Evolutionary conservation across 2,797 vertebrate genomes (phyloP), one percentile per base, ranked within the genome.

Genomic region (Onychomys leucogaster): DNA sequence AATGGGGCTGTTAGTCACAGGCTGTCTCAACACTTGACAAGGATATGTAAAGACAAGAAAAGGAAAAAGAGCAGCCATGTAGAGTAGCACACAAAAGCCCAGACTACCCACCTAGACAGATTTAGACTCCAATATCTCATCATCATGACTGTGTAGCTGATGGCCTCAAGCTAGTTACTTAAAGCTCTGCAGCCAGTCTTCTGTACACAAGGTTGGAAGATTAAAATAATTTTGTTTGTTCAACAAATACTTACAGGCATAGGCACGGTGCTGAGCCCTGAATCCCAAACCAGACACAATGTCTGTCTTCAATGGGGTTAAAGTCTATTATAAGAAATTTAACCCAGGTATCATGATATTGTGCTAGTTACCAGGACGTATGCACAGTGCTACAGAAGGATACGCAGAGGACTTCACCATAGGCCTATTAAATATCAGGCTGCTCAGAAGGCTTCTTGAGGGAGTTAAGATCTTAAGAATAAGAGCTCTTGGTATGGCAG

Each of bases 91-190:
- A 46, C 67, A 76, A 89, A 84, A 55, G 59, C 34, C 59, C 37
- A 86, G 34, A 90, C 61, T 96, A 87, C 94, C 55, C 52, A 93
- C 63, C 65, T 88, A 94, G 23, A 94, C 55, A 81, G 89, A 94
- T 94, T 89, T 94, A 94, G 76, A 95, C 69, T 90, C 71, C 91
- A 95, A 96, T 92, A 75, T 77, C 69, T 96, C 73, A 55, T 92
- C 59, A 85, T 55, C 61, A 37, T n/a, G 41, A 91, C 90, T 32
- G 76, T 95, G 95, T 57, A 96, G 93, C n/a, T 88, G 32, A 95
- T 71, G 61, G 82, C 71, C 67, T 55, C 49, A 13, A 75, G 69
- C 61, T 80, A 94, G 80, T 83, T 92, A 84, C n/a, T 95, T 90
- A 96, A 77, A 85, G 83, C 19, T n/a, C 69, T 52, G 43, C 37